Conservation (phyloP, 2,113 vertebrate species). For the Sterna hirundo region DNA sequence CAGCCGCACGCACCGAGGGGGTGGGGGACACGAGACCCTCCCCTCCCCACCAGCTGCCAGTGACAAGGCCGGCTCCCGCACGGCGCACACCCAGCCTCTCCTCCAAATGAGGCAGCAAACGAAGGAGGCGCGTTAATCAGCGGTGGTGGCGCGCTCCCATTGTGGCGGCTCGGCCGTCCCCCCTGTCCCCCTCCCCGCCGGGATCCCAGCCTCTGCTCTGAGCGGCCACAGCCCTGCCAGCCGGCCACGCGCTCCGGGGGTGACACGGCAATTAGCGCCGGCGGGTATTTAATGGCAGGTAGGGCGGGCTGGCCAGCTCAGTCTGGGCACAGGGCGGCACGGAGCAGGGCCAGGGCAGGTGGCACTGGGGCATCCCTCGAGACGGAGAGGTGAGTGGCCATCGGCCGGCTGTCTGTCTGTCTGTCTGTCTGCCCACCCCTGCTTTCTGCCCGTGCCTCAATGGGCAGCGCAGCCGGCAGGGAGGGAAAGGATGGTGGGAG, state of each 20-base stretch:
- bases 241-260: not conserved
- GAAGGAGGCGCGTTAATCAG: not conserved
- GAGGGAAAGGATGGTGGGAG: not conserved
- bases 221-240: not conserved
- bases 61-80: not conserved
- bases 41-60: not conserved
- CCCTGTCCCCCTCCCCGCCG: not conserved
- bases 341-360: not conserved
- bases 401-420: not conserved
- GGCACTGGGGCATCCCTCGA: not conserved
- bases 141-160: fast-evolving
- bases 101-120: not conserved
- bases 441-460: not conserved
- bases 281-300: conserved; percentile 43
- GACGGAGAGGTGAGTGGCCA: not conserved
- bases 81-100: not conserved
- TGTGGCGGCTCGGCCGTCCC: not conserved
- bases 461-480: not conserved
- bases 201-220: conserved; percentile 68
- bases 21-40: not conserved
- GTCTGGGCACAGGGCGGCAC: not conserved
- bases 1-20: fast-evolving
- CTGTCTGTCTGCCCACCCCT: not conserved
- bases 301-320: not conserved
- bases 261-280: not conserved